phyloP scores from a whole-genome alignment of 2,888 invertebrate genomes.

The Laothoe populi region DNA sequence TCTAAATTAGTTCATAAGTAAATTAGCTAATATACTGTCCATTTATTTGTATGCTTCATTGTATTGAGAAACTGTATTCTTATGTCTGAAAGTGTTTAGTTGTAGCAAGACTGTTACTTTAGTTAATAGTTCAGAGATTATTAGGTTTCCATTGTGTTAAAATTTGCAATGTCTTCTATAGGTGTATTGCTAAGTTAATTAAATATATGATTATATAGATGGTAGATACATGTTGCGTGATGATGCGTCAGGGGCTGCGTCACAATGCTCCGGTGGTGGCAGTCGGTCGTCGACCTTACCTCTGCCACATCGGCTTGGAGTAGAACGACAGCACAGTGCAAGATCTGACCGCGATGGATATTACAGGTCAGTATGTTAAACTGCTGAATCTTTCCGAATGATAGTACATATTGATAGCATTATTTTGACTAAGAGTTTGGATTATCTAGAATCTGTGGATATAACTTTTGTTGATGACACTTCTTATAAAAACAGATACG shows the following conservation, averaged over 20 bases:
- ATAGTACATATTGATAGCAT: too few species aligned
- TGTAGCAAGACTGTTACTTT: neutral
- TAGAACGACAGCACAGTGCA: slow-evolving; percentile 86
- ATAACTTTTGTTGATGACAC: too few species aligned
- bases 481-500: too few species aligned
- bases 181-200: too few species aligned
- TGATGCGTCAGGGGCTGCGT: slow-evolving; percentile 83
- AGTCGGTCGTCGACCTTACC: slow-evolving; percentile 94
- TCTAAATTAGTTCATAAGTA: neutral
- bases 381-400: too few species aligned
- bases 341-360: slow-evolving; percentile 91
- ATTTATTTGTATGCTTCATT: slow-evolving; percentile 3
- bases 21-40: neutral
- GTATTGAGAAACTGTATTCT: slow-evolving; percentile 6
- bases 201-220: slow-evolving; percentile 51
- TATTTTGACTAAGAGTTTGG: too few species aligned
- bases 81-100: neutral
- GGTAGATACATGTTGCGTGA: slow-evolving; percentile 9
- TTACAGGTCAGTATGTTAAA: slow-evolving; percentile 80
- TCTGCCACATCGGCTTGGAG: slow-evolving; percentile 89
- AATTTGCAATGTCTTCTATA: neutral
- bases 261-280: slow-evolving; percentile 82
- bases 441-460: too few species aligned
- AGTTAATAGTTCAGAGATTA: neutral
- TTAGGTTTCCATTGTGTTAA: neutral